Evolutionary conservation across 1,140 invertebrate genomes (phyloP).

Genomic region (Notospermus geniculatus): DNA sequence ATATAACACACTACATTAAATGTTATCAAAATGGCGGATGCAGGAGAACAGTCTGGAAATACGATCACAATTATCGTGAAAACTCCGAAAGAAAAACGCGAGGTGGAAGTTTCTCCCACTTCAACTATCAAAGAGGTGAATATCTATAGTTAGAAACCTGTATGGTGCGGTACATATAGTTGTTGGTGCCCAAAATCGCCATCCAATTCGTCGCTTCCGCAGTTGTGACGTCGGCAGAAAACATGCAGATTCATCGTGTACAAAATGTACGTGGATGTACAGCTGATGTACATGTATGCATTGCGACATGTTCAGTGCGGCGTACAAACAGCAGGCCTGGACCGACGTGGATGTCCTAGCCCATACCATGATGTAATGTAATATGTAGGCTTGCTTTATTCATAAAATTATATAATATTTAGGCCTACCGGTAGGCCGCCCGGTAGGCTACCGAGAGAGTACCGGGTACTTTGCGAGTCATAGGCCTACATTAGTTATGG

Average conservation of each 20-base stretch:
- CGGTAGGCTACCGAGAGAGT: too few species aligned
- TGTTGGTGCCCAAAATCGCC: not conserved
- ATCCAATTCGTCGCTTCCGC: not conserved
- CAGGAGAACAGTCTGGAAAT: slow-evolving; percentile 21
- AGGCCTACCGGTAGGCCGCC: too few species aligned
- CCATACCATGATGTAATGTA: too few species aligned
- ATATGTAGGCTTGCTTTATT: too few species aligned
- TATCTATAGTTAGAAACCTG: slow-evolving; percentile 30
- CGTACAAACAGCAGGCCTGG: too few species aligned
- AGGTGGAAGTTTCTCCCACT: slow-evolving; percentile 80
- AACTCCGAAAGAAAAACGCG: slow-evolving; percentile 93
- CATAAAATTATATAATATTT: too few species aligned
- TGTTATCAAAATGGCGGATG: slow-evolving; percentile 48
- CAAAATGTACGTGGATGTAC: not conserved
- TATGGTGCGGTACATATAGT: not conserved
- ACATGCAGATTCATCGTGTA: not conserved
- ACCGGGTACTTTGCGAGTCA: too few species aligned
- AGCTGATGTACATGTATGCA: too few species aligned
- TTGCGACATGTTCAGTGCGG: too few species aligned
- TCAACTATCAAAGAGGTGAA: slow-evolving; percentile 87
- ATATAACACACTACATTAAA: too few species aligned
- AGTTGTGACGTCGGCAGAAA: not conserved
- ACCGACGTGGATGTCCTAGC: too few species aligned
- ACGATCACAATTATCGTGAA: slow-evolving; percentile 86
- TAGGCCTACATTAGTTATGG: too few species aligned